Base-by-base conservation (phyloP, 1,140 invertebrate genomes). In the Drosophila erecta region DNA sequence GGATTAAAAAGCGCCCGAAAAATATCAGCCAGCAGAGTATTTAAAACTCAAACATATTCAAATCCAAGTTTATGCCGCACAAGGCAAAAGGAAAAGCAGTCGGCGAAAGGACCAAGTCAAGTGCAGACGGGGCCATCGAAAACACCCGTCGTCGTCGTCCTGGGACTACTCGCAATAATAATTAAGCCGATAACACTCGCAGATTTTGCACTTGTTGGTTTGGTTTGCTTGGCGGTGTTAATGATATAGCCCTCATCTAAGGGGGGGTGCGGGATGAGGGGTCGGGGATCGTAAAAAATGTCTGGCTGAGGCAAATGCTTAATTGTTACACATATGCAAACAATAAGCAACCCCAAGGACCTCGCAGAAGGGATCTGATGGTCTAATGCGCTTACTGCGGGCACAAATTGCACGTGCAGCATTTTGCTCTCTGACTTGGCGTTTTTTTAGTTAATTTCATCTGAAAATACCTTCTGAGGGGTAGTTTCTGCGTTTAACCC, bases 291-390 rank as follows among this genome's bases (percentile, higher is more conserved):
- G 75, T 89, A 87, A 87, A 87, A 89, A 87, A 89, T 79, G 83
- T 87, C 79, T 89, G 76, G 65, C 62, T 54, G 57, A 58, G 76
- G 71, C 56, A 77, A 86, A 90, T 84, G 81, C 57, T 87, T 90
- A 90, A 90, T 90, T 90, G 87, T 86, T 81, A 73, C 87, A 89
- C 85, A 90, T 85, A 89, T 89, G 85, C 80, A 90, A 90, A 79
- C 84, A 90, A 80, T 84, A 79, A 79, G 70, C 64, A 54, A 65
- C 61, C 59, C 64, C 81, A 60, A 73, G 50, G 71, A 86, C 81
- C 83, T 72, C 57, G 17, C 11, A 17, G 38, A 24, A 60, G 24
- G 43, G 12, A 71, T 35, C 35, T 55, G n/a, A 58, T 35, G 64
- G 58, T 74, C 71, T 90, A 90, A 90, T 90, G 87, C 87, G 87